Evolutionary conservation across 2,797 vertebrate genomes (phyloP).

Genomic region (Protonibea diacanthus): DNA sequence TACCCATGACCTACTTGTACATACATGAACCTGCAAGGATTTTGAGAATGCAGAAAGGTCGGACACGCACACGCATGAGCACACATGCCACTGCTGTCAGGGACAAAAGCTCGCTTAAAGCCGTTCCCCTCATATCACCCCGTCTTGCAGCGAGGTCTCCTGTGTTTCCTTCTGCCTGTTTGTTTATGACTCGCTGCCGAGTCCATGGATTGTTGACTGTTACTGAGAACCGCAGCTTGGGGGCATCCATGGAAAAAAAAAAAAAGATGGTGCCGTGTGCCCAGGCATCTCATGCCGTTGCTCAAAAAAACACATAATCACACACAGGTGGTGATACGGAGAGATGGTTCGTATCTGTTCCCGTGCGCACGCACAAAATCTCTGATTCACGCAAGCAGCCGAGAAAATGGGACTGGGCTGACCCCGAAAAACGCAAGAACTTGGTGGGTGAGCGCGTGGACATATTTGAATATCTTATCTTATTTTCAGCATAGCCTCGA

Average conservation of each 20-base stretch:
- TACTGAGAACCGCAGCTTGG: conserved; percentile 47
- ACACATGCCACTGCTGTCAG: conserved; percentile 24
- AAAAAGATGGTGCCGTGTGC: conserved; percentile 17
- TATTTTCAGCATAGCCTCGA: conserved; percentile 75
- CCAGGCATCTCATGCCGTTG: conserved; percentile 16
- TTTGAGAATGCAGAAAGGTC: conserved; percentile 33
- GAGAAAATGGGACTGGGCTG: conserved; percentile 49
- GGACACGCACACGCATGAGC: conserved; percentile 4
- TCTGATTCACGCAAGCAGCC: conserved; percentile 43
- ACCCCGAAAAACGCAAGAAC: conserved; percentile 57
- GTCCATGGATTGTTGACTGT: conserved; percentile 66
- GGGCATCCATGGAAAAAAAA: conserved; percentile 37
- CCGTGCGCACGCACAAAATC: neutral
- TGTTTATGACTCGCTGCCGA: conserved; percentile 56
- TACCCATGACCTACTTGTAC: conserved; percentile 43
- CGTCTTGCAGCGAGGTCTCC: conserved; percentile 47
- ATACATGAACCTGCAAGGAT: conserved; percentile 16
- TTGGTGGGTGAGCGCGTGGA: conserved; percentile 67
- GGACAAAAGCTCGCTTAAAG: conserved; percentile 28
- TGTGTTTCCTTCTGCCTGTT: conserved; percentile 55
- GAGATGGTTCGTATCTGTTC: neutral
- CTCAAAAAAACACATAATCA: conserved; percentile 22
- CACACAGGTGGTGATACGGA: neutral
- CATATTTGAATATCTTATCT: conserved; percentile 80
- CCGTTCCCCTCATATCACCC: conserved; percentile 28